Percentiles rank a stretch among this genome's conserved stretches.
These are phyloP conservation scores for Trachythela sp. DNA, from an alignment of 64 coral and sea anemone species.

Conservation along the genomic window DNA sequence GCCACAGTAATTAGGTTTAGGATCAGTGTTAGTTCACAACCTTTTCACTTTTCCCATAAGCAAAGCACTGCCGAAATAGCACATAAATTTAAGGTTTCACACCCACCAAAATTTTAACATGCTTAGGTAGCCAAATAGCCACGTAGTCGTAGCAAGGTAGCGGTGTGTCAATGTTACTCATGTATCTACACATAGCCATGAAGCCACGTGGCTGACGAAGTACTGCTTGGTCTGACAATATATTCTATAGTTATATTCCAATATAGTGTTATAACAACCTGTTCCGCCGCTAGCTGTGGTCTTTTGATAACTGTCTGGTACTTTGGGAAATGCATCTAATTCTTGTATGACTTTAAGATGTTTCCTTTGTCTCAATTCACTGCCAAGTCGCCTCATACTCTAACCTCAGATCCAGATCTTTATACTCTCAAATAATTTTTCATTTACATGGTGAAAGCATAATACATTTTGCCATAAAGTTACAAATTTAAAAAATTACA, in stretches of 20 bases:
- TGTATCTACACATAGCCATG: not conserved
- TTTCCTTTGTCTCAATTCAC: slow-evolving; percentile 71
- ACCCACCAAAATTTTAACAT: no score
- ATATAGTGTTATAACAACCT: slow-evolving; percentile 40
- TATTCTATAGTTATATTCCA: not conserved
- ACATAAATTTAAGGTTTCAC: no score
- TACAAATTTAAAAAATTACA: not conserved
- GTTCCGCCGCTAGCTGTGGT: slow-evolving; percentile 77
- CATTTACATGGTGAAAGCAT: not conserved
- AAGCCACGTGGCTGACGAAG: not conserved
- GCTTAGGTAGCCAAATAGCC: no score
- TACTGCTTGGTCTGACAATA: not conserved
- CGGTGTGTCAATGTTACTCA: not conserved
- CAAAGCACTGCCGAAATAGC: no score
- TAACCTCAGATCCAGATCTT: not conserved
- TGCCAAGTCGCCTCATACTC: slow-evolving; percentile 54
- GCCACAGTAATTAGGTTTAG: no score
- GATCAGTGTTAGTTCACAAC: no score
- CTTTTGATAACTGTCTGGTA: slow-evolving; percentile 90
- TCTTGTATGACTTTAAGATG: slow-evolving; percentile 92
- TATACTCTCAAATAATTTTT: not conserved
- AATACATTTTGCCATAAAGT: not conserved
- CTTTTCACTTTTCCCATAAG: no score
- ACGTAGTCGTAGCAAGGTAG: not conserved
- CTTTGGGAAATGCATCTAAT: slow-evolving; percentile 92